Evolutionary conservation across 2,888 invertebrate species (phyloP), one percentile per base, ranked within the genome.

Genomic region (Melieria crassipennis): DNA sequence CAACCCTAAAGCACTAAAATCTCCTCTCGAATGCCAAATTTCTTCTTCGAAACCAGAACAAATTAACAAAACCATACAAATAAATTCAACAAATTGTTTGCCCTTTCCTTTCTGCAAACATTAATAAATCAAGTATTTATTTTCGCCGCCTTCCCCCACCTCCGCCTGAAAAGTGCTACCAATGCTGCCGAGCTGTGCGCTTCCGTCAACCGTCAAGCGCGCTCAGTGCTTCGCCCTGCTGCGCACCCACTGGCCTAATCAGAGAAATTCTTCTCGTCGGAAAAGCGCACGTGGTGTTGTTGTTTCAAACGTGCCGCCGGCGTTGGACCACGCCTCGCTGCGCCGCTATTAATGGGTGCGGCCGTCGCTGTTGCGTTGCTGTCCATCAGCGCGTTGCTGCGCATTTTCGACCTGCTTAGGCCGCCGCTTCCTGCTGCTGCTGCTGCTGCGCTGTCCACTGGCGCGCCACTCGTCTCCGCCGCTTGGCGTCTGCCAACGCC

Each of bases 281-380:
- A 84, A 76, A 84, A 84, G 73, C 84, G 83, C 73, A 84, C 84
- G 78, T 84, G 84, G 75, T 84, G 84, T 71, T 83, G 85, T 73
- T 80, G 83, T 74, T 84, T 83, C 45, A 83, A 76, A 52, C 82
- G 75, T 7, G 71, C 65, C 45, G 71, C 46, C 64, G 76, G 75
- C 65, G 75, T 71, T 48, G 75, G 74, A 50, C 68, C 72, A 64
- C 71, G 74, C 55, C 73, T 60, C 9, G 70, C 60, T 43, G 75
- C 73, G 72, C 74, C 73, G 42, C 69, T 70, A 72, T 72, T 69
- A 56, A 70, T 60, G 66, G 55, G 73, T 65, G 57, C 61, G 30
- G 9, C 70, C 50, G 30, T 52, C 13, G 58, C 30, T 9, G 69
- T 48, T 75, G 70, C 57, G 50, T 58, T 67, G 45, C 58, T 61